A percentile compares a stretch with the other conserved stretches of the same genome.
Evolutionary conservation across 1,140 invertebrate species (phyloP).

Genomic region (Drosophila fuyamai): DNA sequence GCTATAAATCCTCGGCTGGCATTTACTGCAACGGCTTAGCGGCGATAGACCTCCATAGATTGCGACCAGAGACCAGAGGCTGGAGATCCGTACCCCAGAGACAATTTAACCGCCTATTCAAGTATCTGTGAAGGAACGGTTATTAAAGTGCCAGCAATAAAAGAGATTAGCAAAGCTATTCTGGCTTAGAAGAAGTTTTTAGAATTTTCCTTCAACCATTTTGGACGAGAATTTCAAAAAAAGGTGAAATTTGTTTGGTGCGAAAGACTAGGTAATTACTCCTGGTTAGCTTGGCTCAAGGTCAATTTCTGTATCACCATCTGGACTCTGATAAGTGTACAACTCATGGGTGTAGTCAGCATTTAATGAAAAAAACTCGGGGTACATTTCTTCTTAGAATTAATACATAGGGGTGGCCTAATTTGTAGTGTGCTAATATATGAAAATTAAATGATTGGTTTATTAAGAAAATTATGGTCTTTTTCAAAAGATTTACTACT

Average conservation of each 20-base stretch:
- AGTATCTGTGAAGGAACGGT: conserved; percentile 35
- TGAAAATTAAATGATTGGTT: too few relatives aligned
- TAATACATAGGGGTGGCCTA: too few relatives aligned
- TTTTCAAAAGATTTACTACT: too few relatives aligned
- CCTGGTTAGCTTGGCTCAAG: conserved; percentile 6
- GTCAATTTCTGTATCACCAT: conserved; percentile 20
- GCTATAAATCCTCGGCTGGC: conserved; percentile 70
- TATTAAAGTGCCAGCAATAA: conserved; percentile 38
- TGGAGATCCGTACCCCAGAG: conserved; percentile 14
- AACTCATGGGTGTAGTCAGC: background rate
- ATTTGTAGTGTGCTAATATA: too few relatives aligned
- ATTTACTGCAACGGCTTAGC: conserved; percentile 38
- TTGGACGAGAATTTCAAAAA: background rate
- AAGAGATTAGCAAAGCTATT: conserved; percentile 18
- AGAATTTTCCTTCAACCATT: background rate
- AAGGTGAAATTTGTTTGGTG: conserved; percentile 19
- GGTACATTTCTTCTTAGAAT: too few relatives aligned
- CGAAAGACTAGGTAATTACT: conserved; percentile 22
- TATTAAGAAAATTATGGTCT: too few relatives aligned
- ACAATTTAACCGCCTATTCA: conserved; percentile 44
- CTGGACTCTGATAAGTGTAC: conserved; percentile 7
- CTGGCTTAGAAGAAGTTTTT: background rate
- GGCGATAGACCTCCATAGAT: conserved; percentile 35
- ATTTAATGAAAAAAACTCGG: too few relatives aligned
- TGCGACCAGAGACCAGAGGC: conserved; percentile 3